These are phyloP conservation scores for Neodiprion pinetum DNA, from an alignment of 1,140 invertebrate species.

Conservation along the genomic window DNA sequence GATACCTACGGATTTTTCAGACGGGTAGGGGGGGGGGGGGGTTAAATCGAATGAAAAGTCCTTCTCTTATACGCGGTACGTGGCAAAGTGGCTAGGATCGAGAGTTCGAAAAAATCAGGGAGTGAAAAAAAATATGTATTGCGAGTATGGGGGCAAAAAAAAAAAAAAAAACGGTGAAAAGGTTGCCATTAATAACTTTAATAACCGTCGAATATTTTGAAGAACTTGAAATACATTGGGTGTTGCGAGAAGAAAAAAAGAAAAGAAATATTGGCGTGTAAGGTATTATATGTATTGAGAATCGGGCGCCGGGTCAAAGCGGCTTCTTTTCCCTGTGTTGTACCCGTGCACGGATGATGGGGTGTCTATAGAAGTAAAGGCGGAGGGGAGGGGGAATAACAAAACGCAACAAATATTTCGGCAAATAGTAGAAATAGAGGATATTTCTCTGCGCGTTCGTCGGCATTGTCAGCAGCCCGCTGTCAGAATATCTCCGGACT, in stretches of 20 bases:
- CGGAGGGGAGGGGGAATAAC: constrained; percentile 31
- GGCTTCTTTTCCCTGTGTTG: neutral
- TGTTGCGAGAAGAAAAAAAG: neutral
- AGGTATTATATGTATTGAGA: no score
- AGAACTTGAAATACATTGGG: neutral
- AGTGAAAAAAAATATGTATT: neutral
- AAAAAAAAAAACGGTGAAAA: constrained; percentile 24
- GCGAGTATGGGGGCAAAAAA: neutral
- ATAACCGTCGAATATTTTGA: constrained; percentile 44
- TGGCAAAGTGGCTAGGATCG: neutral
- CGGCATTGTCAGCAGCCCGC: neutral
- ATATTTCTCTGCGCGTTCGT: neutral
- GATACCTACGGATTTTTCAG: no score
- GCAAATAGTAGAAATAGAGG: constrained; percentile 2
- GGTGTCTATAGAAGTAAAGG: constrained; percentile 2
- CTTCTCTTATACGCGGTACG: no score
- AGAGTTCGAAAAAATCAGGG: neutral
- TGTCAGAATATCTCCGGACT: neutral
- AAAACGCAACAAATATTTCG: constrained; percentile 61
- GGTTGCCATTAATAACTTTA: constrained; percentile 58
- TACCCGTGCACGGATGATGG: no score
- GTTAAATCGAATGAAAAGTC: neutral
- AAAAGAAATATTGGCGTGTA: neutral
- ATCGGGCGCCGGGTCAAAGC: constrained; percentile 12
- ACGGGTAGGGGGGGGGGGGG: no score